phyloP scores from a whole-genome alignment of 2,113 vertebrate species.

The Electrona antarctica region DNA sequence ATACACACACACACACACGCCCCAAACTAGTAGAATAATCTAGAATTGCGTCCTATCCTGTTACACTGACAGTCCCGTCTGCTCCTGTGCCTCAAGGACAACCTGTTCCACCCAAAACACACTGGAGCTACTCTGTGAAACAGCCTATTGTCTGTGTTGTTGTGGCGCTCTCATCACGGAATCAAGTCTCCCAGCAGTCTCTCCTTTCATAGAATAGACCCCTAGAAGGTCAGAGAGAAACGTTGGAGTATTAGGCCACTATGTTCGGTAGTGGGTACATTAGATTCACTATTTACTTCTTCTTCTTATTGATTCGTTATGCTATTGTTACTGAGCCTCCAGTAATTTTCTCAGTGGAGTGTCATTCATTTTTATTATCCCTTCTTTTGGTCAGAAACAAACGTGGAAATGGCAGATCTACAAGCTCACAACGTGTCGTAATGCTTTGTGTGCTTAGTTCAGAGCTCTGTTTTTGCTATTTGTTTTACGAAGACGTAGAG shows the following conservation, averaged over 20 bases:
- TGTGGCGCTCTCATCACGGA: constrained; percentile 53
- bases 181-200: constrained; percentile 52
- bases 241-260: neutral
- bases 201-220: constrained; percentile 52
- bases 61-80: constrained; percentile 64
- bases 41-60: constrained; percentile 54
- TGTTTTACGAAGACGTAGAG: too few species aligned
- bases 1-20: constrained; percentile 1
- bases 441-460: too few species aligned
- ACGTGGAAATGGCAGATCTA: too few species aligned
- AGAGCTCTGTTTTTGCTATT: too few species aligned
- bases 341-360: too few species aligned
- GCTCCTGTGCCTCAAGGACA: constrained; percentile 70
- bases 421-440: too few species aligned
- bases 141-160: constrained; percentile 67
- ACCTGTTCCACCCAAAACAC: constrained; percentile 72
- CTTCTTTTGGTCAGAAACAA: too few species aligned
- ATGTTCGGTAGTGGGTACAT: neutral
- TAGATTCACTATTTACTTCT: neutral
- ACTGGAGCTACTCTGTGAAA: constrained; percentile 49
- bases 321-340: too few species aligned
- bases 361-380: too few species aligned
- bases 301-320: too few species aligned
- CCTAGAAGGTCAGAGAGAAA: constrained; percentile 9
- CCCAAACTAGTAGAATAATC: constrained; percentile 7